phyloP scores from a whole-genome alignment of 2,888 invertebrate species.

The Pseudeuparius sepicola region DNA sequence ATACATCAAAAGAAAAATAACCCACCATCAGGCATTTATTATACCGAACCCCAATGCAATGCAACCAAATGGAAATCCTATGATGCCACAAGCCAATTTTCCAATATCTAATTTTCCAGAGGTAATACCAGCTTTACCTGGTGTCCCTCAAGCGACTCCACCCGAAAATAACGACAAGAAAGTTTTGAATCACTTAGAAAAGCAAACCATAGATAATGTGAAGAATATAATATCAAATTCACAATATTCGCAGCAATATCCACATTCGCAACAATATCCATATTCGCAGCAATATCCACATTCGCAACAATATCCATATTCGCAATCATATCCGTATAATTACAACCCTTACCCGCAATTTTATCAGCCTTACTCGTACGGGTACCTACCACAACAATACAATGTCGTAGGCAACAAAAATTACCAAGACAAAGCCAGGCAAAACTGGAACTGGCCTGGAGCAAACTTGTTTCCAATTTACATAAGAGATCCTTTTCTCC shows the following conservation, averaged over 20 bases:
- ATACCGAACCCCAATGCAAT: conserved; percentile 24
- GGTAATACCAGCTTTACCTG: too few relatives aligned
- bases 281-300: too few relatives aligned
- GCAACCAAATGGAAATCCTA: conserved; percentile 11
- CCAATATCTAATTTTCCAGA: too few relatives aligned
- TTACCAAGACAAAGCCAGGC: conserved; percentile 23
- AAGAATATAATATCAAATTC: conserved; percentile 30
- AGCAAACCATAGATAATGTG: conserved; percentile 32
- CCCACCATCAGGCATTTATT: conserved; percentile 34
- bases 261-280: too few relatives aligned
- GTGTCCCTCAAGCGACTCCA: too few relatives aligned
- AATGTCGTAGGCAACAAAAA: too few relatives aligned
- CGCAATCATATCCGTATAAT: conserved; percentile 14
- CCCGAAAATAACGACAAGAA: conserved; percentile 6
- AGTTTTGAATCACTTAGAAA: conserved; percentile 23
- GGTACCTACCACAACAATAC: too few relatives aligned
- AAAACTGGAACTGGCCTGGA: conserved; percentile 42
- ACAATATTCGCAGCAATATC: conserved; percentile 15
- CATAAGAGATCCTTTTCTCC: conserved; percentile 47
- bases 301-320: too few relatives aligned
- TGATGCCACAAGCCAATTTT: background rate
- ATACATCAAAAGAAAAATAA: conserved; percentile 34
- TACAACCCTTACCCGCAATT: conserved; percentile 19
- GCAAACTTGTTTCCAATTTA: conserved; percentile 46
- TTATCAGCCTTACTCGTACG: too few relatives aligned